phyloP scores from a whole-genome alignment of 1,140 invertebrate species.

The Linepithema humile region DNA sequence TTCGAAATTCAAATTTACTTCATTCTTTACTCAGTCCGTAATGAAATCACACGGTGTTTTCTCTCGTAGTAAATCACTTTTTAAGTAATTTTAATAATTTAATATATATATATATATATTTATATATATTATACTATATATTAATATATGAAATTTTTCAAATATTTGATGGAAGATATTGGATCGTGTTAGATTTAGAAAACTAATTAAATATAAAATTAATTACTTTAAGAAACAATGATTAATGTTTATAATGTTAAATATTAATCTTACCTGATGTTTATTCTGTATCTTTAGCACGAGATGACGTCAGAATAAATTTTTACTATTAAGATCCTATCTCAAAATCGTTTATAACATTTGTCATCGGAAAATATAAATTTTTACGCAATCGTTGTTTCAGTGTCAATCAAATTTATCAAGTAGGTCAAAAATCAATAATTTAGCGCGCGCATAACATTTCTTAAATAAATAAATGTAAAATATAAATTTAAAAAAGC shows the following conservation, averaged over 20 bases:
- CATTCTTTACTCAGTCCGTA: not conserved
- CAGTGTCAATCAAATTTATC: not conserved
- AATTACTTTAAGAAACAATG: slow-evolving; percentile 7
- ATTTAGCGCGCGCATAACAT: no score
- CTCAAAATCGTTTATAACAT: slow-evolving; percentile 4
- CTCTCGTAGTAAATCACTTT: not conserved
- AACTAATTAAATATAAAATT: slow-evolving; percentile 17
- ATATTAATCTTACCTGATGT: slow-evolving; percentile 45
- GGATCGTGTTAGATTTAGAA: not conserved
- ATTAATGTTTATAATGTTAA: slow-evolving; percentile 15
- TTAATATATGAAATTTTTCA: not conserved
- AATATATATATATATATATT: not conserved
- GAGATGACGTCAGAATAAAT: not conserved
- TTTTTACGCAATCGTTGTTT: slow-evolving; percentile 18
- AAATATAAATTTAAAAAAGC: no score
- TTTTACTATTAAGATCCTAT: slow-evolving; percentile 27
- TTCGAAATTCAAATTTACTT: not conserved
- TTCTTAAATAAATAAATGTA: not conserved
- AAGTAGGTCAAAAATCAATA: slow-evolving; percentile 1
- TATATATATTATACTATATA: not conserved
- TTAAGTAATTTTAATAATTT: slow-evolving; percentile 13
- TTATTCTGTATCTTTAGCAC: slow-evolving; percentile 36
- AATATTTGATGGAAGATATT: slow-evolving; percentile 21
- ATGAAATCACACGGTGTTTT: not conserved
- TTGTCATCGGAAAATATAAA: not conserved